These are phyloP conservation scores for Hanleya hanleyi DNA, from an alignment of 2,888 invertebrate genomes.

Conservation along the genomic window DNA sequence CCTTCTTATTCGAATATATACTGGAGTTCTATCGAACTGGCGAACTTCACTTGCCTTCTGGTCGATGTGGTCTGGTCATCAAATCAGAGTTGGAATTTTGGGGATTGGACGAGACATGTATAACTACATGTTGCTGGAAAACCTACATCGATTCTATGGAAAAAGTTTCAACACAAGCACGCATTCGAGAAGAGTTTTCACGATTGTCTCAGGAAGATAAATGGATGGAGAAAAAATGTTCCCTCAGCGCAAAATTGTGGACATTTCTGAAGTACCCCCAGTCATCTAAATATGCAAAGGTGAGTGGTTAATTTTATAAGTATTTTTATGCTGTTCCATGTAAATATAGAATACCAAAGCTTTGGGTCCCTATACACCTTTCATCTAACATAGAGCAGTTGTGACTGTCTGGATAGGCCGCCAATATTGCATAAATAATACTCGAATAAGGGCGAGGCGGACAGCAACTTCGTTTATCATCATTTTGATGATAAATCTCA, in stretches of 20 bases:
- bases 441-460: too few relatives aligned
- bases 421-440: too few relatives aligned
- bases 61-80: slow-evolving; percentile 44
- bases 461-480: too few relatives aligned
- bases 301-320: too few relatives aligned
- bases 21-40: slow-evolving; percentile 42
- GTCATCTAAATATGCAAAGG: slow-evolving; percentile 22
- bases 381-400: too few relatives aligned
- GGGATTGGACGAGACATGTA: slow-evolving; percentile 36
- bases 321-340: too few relatives aligned
- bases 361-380: too few relatives aligned
- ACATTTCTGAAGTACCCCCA: slow-evolving; percentile 18
- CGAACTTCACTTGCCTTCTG: slow-evolving; percentile 44
- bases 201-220: neutral
- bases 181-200: slow-evolving; percentile 7
- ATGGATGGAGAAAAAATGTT: neutral
- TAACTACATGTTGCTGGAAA: slow-evolving; percentile 46
- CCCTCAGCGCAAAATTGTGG: slow-evolving; percentile 1
- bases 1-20: slow-evolving; percentile 38
- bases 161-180: neutral
- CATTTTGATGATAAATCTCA: too few relatives aligned
- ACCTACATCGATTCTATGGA: slow-evolving; percentile 9
- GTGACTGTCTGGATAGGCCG: too few relatives aligned
- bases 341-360: too few relatives aligned
- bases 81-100: slow-evolving; percentile 43